phyloP scores from a whole-genome alignment of 2,797 vertebrate species.

The Clarias platycephalus region DNA sequence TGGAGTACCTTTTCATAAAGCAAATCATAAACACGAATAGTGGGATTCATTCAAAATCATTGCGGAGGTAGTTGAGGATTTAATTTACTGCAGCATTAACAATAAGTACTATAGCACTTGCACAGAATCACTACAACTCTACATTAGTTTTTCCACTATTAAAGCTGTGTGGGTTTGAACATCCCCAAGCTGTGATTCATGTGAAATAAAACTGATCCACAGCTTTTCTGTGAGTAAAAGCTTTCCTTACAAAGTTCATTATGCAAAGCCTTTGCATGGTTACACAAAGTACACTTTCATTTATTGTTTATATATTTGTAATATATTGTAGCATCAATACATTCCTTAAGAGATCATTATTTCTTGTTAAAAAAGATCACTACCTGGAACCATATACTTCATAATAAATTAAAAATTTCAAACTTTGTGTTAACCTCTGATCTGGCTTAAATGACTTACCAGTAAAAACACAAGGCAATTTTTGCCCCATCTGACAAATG shows the following conservation, averaged over 20 bases:
- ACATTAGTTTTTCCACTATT: background rate
- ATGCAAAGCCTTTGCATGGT: background rate
- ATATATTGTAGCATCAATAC: background rate
- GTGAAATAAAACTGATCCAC: background rate
- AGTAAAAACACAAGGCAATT: constrained; percentile 53
- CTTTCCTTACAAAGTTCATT: background rate
- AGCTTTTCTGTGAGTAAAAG: background rate
- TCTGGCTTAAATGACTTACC: constrained; percentile 74
- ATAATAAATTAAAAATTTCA: background rate
- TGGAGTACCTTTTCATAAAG: constrained; percentile 35
- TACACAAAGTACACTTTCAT: background rate
- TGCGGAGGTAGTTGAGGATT: background rate
- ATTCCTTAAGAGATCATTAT: background rate
- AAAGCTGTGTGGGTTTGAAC: background rate
- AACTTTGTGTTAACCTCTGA: constrained; percentile 61
- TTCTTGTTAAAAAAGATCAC: background rate
- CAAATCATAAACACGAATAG: background rate
- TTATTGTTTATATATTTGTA: background rate
- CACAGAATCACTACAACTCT: background rate
- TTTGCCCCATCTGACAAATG: constrained; percentile 36
- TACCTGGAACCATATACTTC: constrained; percentile 36
- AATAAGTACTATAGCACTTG: constrained; percentile 8
- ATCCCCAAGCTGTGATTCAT: background rate
- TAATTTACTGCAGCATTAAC: background rate
- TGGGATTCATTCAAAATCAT: background rate